Evolutionary conservation across 2,113 vertebrate genomes (phyloP).

Genomic region (Gymnarchus niloticus): DNA sequence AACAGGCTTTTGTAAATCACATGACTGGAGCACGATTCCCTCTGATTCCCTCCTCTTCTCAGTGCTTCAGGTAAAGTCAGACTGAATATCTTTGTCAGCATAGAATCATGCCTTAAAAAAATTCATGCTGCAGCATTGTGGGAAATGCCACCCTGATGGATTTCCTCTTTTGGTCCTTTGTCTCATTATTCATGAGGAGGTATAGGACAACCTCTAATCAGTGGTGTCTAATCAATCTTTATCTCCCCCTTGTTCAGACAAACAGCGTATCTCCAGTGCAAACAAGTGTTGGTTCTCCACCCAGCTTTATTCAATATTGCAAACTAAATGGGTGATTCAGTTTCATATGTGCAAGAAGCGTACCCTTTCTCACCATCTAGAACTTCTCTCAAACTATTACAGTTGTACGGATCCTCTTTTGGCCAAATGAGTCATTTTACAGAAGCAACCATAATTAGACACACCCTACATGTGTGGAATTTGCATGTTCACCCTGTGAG

Average conservation of each 20-base stretch:
- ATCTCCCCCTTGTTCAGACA: not conserved
- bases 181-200: not conserved
- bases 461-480: no score
- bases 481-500: no score
- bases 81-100: not conserved
- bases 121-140: not conserved
- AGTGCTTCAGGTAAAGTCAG: not conserved
- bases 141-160: not conserved
- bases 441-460: not conserved
- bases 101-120: not conserved
- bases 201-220: not conserved
- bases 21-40: not conserved
- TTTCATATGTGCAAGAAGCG: not conserved
- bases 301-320: not conserved
- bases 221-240: conserved; percentile 2
- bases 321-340: not conserved
- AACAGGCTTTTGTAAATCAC: not conserved
- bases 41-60: not conserved
- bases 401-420: not conserved
- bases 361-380: no score
- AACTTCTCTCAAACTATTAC: not conserved
- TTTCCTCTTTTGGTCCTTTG: not conserved
- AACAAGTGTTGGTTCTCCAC: not conserved
- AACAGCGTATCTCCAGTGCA: not conserved
- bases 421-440: conserved; percentile 1